Evolutionary conservation across 2,797 vertebrate species (phyloP).

Genomic region (Arnoldichthys spilopterus): DNA sequence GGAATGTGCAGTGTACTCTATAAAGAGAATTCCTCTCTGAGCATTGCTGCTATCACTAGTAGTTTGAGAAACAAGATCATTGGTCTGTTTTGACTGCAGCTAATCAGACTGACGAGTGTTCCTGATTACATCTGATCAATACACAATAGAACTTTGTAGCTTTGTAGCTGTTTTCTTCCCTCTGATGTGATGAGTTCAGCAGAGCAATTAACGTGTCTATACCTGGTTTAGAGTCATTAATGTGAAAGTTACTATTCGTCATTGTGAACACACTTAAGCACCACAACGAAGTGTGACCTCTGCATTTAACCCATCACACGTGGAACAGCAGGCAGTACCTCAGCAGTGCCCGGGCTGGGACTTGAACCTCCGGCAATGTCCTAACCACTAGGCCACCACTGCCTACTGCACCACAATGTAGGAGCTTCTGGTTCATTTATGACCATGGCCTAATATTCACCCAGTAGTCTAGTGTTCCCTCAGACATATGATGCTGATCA

Average conservation of each 20-base stretch:
- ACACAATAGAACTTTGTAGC: background rate
- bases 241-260: too few species aligned
- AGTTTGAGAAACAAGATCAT: background rate
- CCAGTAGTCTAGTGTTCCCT: background rate
- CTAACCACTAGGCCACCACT: too few species aligned
- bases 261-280: too few species aligned
- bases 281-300: too few species aligned
- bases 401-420: too few species aligned
- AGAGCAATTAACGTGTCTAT: background rate
- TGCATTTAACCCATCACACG: too few species aligned
- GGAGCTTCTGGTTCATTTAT: too few species aligned
- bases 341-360: too few species aligned
- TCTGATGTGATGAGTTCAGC: constrained; percentile 9
- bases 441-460: too few species aligned
- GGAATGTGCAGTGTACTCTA: background rate
- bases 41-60: background rate
- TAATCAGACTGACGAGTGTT: constrained; percentile 69
- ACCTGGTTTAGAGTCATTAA: background rate
- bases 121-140: constrained; percentile 76
- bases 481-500: background rate
- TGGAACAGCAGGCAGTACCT: too few species aligned
- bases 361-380: too few species aligned
- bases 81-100: constrained; percentile 47
- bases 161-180: background rate
- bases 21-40: background rate